Evolutionary conservation across 1,140 invertebrate species (phyloP).

Genomic region (Araneus ventricosus): DNA sequence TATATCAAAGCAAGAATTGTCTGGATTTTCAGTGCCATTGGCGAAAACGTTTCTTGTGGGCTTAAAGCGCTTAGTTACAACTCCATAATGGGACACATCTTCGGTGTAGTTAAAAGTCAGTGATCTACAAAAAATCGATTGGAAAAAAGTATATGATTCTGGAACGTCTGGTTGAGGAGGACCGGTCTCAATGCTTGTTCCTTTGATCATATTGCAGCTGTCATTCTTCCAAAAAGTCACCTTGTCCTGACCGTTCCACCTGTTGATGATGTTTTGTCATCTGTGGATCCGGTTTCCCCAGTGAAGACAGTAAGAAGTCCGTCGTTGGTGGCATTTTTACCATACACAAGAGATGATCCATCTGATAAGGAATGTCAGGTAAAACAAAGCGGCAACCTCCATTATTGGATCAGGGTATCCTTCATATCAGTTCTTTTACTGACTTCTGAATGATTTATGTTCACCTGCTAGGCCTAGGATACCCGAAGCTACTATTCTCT

Average conservation of each 20-base stretch:
- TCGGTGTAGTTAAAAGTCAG: slow-evolving; percentile 50
- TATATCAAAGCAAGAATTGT: slow-evolving; percentile 57
- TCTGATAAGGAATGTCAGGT: slow-evolving; percentile 75
- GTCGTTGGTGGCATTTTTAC: slow-evolving; percentile 81
- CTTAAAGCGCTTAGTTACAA: slow-evolving; percentile 42
- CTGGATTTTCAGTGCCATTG: slow-evolving; percentile 65
- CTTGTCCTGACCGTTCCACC: slow-evolving; percentile 83
- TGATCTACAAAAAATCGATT: slow-evolving; percentile 61
- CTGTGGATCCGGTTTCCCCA: slow-evolving; percentile 79
- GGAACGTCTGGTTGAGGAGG: slow-evolving; percentile 22
- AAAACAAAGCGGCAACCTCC: slow-evolving; percentile 75
- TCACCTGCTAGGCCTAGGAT: background rate
- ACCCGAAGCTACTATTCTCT: background rate
- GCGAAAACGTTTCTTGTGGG: slow-evolving; percentile 10
- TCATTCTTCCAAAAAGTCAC: slow-evolving; percentile 75
- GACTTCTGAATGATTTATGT: slow-evolving; percentile 88
- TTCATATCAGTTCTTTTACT: slow-evolving; percentile 90
- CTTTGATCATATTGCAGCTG: slow-evolving; percentile 75
- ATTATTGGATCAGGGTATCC: slow-evolving; percentile 82
- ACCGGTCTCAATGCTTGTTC: slow-evolving; percentile 70
- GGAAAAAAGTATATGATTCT: slow-evolving; percentile 52
- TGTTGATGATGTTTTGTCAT: slow-evolving; percentile 80
- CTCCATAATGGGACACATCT: background rate
- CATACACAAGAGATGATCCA: slow-evolving; percentile 77
- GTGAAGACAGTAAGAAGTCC: slow-evolving; percentile 81